Evolutionary conservation across 2,888 invertebrate species (phyloP), one percentile per base, ranked within the genome.

Genomic region (Pheosia tremula): DNA sequence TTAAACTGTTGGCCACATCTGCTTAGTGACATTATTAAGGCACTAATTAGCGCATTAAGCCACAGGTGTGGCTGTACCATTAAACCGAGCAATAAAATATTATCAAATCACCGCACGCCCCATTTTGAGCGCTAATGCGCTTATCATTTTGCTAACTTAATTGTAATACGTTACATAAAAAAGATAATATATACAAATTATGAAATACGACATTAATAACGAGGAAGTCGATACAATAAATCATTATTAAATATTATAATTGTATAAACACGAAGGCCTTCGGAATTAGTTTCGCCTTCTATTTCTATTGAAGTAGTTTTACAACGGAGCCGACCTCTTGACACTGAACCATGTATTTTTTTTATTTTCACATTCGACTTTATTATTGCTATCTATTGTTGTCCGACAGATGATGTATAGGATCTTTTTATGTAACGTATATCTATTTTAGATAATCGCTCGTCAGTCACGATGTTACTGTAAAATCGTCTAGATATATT

Each of bases 351-450:
- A 24, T 63, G n/a, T 41, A 24, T 24, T 24, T 24, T 59, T 66
- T 78, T 74, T 78, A 63, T 78, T 74, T 67, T 69, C 59, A 66
- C 13, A 38, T 39, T 60, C 60, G 62, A 69, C 62, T 64, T 76
- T 78, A 71, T 71, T 78, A 76, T 78, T 77, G 70, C 76, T 68
- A 74, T 75, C 77, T 72, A 82, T 86, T 86, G 82, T 85, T 81
- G 75, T 79, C 75, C 67, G 75, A 74, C 71, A 67, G 71, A 79
- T 86, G 80, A 87, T 86, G 66, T 81, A 85, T 84, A 82, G 72
- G 64, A 68, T 78, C 63, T 79, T 81, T 80, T 75, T 78, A 66
- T 69, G 67, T 59, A 58, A 72, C 70, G 59, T 71, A 77, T 81
- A 77, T 81, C 77, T 79, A 67, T 74, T 75, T 76, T 63, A 68